Evolutionary conservation across 2,113 vertebrate species (phyloP), one percentile per base, ranked within the genome.

Genomic region (Melanotaenia duboulayi): DNA sequence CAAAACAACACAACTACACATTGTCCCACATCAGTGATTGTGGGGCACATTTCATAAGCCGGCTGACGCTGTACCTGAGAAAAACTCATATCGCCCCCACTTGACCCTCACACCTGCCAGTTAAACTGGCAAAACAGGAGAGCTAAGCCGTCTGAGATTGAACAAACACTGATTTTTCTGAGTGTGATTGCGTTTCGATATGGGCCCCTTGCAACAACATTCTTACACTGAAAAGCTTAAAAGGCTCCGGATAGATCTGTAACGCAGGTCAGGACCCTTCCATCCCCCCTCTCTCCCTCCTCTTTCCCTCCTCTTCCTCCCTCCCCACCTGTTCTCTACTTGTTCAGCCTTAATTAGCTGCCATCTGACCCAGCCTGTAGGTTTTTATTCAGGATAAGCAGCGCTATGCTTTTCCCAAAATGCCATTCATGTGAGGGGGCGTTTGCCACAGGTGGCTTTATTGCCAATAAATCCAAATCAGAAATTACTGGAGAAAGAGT

Each of bases 291-390:
- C 28, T 24, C 12, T 6, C 40, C 17, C 55, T 32, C 28, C 32
- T 10, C 2, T 46, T 39, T 6, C 40, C 17, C 55, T 32, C 28
- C 32, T 10, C 2, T 46, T 39, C 39, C 17, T 16, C 48, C 62
- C 32, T 35, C 32, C 32, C 32, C 32, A 8, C 32, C 8, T 35
- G 32, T 35, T 56, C 17, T 16, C 71, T 49, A 74, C 87, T 68
- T 68, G 86, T 85, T 84, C 78, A 52, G 46, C 74, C 76, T 89
- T 90, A 92, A 92, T 92, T 91, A 86, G 86, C 75, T 83, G 86
- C 86, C 81, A 80, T 85, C 72, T 90, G 89, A 90, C 88, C 88
- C 64, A 23, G 35, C 65, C 50, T 76, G 62, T 61, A 49, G 51
- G 71, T 83, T 77, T 83, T 84, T 82, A 63, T 66, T 70, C 69